These are phyloP conservation scores for Dasysyrphus tricinctus DNA, from an alignment of 2,888 invertebrate species.

Conservation along the genomic window DNA sequence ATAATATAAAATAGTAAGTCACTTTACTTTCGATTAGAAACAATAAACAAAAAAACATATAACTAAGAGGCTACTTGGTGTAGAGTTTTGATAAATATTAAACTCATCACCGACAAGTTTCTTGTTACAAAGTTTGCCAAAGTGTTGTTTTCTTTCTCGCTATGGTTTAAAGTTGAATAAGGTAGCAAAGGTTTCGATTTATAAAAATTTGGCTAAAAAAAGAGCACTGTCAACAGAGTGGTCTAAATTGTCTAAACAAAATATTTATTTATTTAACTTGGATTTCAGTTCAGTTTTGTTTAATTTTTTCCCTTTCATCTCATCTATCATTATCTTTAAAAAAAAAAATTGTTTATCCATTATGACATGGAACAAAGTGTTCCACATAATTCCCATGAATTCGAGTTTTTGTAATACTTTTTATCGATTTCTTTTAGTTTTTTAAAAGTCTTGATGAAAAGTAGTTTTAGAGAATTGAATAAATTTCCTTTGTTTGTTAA, in stretches of 20 bases:
- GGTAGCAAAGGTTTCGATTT: neutral
- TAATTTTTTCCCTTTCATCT: neutral
- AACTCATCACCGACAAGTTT: constrained; percentile 43
- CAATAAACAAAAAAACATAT: neutral
- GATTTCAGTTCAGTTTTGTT: neutral
- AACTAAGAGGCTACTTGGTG: constrained; percentile 25
- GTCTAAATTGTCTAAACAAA: constrained; percentile 6
- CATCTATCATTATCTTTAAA: neutral
- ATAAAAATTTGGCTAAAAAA: neutral
- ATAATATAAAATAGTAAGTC: constrained; percentile 36
- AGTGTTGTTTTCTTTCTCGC: neutral
- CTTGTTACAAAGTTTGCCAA: constrained; percentile 15
- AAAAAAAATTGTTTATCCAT: neutral
- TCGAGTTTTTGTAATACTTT: constrained; percentile 42
- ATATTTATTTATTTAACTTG: constrained; percentile 17
- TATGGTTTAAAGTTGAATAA: neutral
- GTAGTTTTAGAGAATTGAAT: constrained; percentile 14
- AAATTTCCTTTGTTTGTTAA: neutral
- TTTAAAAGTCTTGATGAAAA: constrained; percentile 53
- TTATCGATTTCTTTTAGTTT: constrained; percentile 44
- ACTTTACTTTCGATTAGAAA: neutral
- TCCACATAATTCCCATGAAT: constrained; percentile 40
- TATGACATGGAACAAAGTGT: constrained; percentile 41
- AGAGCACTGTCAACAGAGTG: neutral
- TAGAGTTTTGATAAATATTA: constrained; percentile 11